Base-by-base conservation (phyloP, 2,113 vertebrate species). In the Aspidoscelis tigris region DNA sequence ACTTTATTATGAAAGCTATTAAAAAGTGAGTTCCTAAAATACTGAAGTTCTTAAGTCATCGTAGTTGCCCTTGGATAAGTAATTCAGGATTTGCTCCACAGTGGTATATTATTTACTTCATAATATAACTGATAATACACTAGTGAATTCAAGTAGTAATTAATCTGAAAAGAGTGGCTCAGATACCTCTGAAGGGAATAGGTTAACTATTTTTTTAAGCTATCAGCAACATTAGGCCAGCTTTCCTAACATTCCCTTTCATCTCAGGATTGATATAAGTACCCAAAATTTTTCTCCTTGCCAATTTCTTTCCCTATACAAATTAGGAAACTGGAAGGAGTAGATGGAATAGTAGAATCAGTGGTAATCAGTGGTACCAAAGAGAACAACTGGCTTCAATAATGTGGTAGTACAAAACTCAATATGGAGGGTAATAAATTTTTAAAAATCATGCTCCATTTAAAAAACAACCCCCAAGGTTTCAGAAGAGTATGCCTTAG, bases 1-100 rank as follows among this genome's bases (percentile, higher is more conserved):
- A 77, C 14, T 89, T 64, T 53, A 26, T 39, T 55, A n/a, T 55
- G 44, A n/a, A 18, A 14, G 68, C 86, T 87, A 91, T 91, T 90
- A 90, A 80, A 82, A 82, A 88, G 78, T 88, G 82, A 91, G 90
- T 84, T 83, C 69, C 89, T 91, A 69, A 92, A 89, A 90, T 83
- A 73, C 66, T 79, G 64, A 88, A 90, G 76, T 83, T 83, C 86
- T 93, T 83, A 82, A 89, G 92, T 91, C 90, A 90, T 85, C 89
- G 90, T 89, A 89, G 90, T 91, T 91, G 89, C 92, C 88, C 92
- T 92, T 85, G 90, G 86, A 90, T 91, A 89, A 93, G 90, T 87
- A 72, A 82, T 93, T 93, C 84, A 89, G 80, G 90, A 90, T 88
- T 89, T 86, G 85, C 78, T 88, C 80, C 78, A 66, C 89, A 89